These are phyloP conservation scores for Tridacna gigas DNA, from an alignment of 2,888 invertebrate species.

Conservation along the genomic window DNA sequence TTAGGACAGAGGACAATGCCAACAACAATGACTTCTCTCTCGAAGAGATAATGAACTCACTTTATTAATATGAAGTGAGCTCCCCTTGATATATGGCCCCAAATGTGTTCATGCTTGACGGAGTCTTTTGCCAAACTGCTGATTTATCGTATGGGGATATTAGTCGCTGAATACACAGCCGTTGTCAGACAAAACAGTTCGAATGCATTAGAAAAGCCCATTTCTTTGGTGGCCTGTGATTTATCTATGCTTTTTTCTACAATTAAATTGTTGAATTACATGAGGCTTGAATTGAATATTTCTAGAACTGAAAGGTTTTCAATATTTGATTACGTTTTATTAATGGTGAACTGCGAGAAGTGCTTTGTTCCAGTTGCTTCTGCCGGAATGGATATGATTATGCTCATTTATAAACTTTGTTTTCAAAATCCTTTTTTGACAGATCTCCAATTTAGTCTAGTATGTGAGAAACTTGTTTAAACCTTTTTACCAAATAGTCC, in stretches of 20 bases:
- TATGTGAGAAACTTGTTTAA: too few species aligned
- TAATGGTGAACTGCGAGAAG: background rate
- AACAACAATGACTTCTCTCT: too few species aligned
- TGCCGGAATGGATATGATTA: background rate
- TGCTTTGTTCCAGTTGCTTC: background rate
- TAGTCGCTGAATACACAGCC: background rate
- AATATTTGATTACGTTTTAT: conserved; percentile 23
- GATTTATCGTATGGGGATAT: conserved; percentile 13
- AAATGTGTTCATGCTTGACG: conserved; percentile 21
- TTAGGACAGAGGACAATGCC: too few species aligned
- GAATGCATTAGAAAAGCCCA: conserved; percentile 18
- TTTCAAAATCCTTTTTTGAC: background rate
- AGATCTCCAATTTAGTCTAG: too few species aligned
- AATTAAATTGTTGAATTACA: conserved; percentile 25
- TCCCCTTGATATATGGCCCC: conserved; percentile 16
- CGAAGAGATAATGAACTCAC: background rate
- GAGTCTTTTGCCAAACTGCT: conserved; percentile 7
- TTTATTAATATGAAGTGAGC: conserved; percentile 4
- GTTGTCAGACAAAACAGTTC: conserved; percentile 12
- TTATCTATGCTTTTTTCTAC: conserved; percentile 19
- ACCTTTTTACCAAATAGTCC: too few species aligned
- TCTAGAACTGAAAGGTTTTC: conserved; percentile 13
- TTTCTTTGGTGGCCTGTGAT: conserved; percentile 20
- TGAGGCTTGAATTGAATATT: conserved; percentile 1
- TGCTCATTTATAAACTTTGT: conserved; percentile 4